Conservation (phyloP, 2,113 vertebrate genomes). For the Cyanistes caeruleus region DNA sequence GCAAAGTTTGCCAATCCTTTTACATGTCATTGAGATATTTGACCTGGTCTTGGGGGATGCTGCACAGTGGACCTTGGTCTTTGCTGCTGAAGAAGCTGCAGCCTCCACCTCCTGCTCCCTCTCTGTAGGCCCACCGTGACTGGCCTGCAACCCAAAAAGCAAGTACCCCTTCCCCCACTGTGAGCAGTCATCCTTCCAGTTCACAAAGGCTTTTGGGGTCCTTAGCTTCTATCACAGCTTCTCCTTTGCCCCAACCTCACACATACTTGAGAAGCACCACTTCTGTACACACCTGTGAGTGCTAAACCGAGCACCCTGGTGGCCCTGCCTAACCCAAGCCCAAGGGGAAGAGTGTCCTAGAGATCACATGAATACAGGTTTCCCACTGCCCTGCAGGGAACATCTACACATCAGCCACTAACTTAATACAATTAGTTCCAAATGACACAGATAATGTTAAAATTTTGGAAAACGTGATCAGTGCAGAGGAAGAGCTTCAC, state of each 20-base stretch:
- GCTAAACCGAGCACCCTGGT: background rate
- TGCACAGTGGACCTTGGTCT: background rate
- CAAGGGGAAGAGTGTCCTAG: background rate
- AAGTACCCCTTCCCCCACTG: no score
- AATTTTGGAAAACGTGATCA: accelerated
- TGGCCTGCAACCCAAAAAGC: background rate
- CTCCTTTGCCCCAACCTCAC: background rate
- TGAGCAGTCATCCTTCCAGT: background rate
- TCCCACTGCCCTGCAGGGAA: background rate
- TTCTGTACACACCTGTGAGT: background rate
- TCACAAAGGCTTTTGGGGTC: background rate
- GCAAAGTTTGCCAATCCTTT: background rate
- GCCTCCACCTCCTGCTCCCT: background rate
- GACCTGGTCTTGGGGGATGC: background rate
- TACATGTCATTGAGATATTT: background rate
- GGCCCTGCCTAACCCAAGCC: background rate
- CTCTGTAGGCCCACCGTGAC: background rate
- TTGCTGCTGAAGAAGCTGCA: background rate
- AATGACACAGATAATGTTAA: accelerated
- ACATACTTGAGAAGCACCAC: background rate
- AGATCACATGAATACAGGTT: background rate
- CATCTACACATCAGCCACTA: background rate
- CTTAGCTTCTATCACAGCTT: background rate
- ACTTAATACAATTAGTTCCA: background rate
- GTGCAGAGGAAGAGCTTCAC: background rate